Conservation (phyloP, 2,888 invertebrate species). For the Leuctra nigra region DNA sequence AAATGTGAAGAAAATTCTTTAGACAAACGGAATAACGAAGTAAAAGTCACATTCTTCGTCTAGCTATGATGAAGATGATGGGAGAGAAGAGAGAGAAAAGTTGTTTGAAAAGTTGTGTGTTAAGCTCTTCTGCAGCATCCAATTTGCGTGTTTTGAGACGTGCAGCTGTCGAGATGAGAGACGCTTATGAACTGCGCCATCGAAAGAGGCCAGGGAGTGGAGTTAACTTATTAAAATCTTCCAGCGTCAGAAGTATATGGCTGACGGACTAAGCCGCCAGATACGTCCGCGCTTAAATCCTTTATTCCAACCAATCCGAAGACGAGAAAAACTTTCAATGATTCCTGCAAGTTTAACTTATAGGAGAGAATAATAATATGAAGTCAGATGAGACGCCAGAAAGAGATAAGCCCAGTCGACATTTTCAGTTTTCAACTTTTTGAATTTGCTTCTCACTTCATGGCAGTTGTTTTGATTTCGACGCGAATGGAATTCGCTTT, state of each 20-base stretch:
- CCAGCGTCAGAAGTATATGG: neutral
- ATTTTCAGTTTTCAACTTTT: no score
- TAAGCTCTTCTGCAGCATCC: conserved; percentile 13
- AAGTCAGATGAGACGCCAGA: no score
- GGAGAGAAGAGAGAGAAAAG: conserved; percentile 10
- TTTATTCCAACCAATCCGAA: no score
- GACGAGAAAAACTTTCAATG: no score
- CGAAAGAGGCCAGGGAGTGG: no score
- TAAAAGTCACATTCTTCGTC: neutral
- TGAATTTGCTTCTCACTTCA: no score
- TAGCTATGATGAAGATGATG: neutral
- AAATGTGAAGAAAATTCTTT: neutral
- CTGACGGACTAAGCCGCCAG: conserved; percentile 15
- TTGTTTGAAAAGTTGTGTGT: conserved; percentile 18
- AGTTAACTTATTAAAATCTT: conserved; percentile 28
- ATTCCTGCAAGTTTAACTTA: no score
- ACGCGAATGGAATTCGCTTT: no score
- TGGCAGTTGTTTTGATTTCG: no score
- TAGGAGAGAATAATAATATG: no score
- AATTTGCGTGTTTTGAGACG: conserved; percentile 8
- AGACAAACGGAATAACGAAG: conserved; percentile 6
- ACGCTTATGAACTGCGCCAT: conserved; percentile 25
- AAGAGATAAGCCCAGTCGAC: no score
- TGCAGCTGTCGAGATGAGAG: conserved; percentile 13
- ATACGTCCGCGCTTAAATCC: no score